A percentile compares a stretch with the other conserved stretches of the same genome.
Evolutionary conservation across 2,888 invertebrate species (phyloP).

Genomic region (Orchesellides sinensis): DNA sequence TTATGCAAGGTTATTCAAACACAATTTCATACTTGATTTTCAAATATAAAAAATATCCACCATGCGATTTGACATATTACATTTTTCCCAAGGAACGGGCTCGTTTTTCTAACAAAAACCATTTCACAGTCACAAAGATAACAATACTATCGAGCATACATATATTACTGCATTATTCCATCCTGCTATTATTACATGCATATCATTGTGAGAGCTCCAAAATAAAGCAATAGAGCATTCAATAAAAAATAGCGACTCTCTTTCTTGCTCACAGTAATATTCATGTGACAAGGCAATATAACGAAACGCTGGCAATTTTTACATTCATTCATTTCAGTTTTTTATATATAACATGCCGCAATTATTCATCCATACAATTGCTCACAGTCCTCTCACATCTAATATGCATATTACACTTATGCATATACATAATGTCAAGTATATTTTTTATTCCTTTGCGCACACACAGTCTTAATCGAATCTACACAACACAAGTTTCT

Average conservation of each 20-base stretch:
- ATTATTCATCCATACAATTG: conserved; percentile 47
- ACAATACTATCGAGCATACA: background rate
- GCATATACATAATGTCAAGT: background rate
- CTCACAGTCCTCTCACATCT: conserved; percentile 9
- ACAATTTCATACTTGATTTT: no score
- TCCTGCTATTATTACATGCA: no score
- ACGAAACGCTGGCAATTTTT: background rate
- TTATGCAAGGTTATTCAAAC: no score
- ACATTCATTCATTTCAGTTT: background rate
- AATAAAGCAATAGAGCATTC: no score
- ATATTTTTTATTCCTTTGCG: background rate
- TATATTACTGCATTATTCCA: no score
- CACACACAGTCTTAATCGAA: background rate
- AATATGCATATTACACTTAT: background rate
- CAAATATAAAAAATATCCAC: no score
- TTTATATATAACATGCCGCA: conserved; percentile 4
- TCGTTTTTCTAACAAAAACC: no score
- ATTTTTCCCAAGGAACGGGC: no score
- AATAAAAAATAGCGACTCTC: background rate
- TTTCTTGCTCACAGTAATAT: background rate
- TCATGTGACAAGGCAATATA: background rate
- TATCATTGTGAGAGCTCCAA: no score
- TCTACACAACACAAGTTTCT: background rate
- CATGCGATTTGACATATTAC: no score
- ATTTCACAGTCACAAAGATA: no score